Percentiles rank a stretch among this genome's conserved stretches.
Evolutionary conservation across 2,888 invertebrate genomes (phyloP).

Genomic region (Agriotes lineatus): DNA sequence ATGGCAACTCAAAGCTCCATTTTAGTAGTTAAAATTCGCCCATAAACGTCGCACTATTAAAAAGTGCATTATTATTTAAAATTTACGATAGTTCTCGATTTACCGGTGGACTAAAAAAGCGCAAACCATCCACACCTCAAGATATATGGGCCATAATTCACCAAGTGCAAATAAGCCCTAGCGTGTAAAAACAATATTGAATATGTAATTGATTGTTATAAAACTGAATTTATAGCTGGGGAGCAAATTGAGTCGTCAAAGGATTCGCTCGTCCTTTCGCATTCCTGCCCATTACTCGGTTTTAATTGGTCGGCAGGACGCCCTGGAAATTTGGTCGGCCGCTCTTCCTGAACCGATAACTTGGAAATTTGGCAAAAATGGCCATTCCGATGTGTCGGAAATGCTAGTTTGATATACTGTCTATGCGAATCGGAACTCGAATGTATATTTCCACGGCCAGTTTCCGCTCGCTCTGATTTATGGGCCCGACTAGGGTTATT

Average conservation of each 20-base stretch:
- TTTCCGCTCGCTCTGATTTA: constrained; percentile 53
- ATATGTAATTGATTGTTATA: constrained; percentile 50
- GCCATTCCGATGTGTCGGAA: constrained; percentile 46
- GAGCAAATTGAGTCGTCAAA: constrained; percentile 50
- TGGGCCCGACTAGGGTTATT: constrained; percentile 52
- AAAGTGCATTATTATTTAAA: constrained; percentile 23
- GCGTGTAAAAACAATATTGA: constrained; percentile 49
- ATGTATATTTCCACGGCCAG: constrained; percentile 48
- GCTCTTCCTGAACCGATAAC: constrained; percentile 11
- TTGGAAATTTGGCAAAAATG: constrained; percentile 42
- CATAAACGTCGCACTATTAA: constrained; percentile 29
- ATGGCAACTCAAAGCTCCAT: not conserved
- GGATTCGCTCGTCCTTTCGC: not conserved
- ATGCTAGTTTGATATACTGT: constrained; percentile 50
- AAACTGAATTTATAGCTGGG: constrained; percentile 50
- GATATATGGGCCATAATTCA: constrained; percentile 49
- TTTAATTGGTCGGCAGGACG: not conserved
- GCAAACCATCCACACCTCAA: constrained; percentile 44
- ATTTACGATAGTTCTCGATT: constrained; percentile 24
- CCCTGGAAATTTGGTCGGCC: not conserved
- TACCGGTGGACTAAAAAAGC: constrained; percentile 25
- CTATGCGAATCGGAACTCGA: constrained; percentile 50
- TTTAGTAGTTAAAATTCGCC: constrained; percentile 8
- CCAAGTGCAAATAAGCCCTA: constrained; percentile 34
- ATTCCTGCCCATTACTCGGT: not conserved